Percentiles rank a stretch among this genome's conserved stretches.
phyloP scores from a whole-genome alignment of 2,888 invertebrate species.

The Atethmia centrago region DNA sequence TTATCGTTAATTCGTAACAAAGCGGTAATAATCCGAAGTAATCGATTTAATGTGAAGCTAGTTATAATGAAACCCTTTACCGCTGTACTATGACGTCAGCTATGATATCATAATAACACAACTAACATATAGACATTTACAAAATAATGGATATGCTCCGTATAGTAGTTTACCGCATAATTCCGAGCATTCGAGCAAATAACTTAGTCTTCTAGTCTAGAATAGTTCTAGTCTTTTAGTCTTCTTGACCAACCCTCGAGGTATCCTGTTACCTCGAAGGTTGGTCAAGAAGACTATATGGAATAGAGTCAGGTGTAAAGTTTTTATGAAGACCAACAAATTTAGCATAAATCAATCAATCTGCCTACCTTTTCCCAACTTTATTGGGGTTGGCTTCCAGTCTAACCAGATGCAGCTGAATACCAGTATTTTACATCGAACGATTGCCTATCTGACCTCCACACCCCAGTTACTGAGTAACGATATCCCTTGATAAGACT shows the following conservation, averaged over 20 bases:
- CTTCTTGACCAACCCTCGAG: too few species aligned
- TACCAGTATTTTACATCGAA: too few species aligned
- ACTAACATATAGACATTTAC: neutral
- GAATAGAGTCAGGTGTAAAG: neutral
- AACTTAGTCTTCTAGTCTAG: too few species aligned
- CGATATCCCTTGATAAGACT: too few species aligned
- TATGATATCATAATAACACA: conserved; percentile 45
- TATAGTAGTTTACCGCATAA: neutral
- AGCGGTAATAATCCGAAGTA: conserved; percentile 20
- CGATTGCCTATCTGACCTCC: too few species aligned
- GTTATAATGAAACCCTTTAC: conserved; percentile 27
- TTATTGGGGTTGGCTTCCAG: too few species aligned
- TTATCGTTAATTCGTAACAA: conserved; percentile 25
- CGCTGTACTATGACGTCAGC: conserved; percentile 19
- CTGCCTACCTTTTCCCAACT: too few species aligned
- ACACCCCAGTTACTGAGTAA: too few species aligned
- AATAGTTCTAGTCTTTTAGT: too few species aligned
- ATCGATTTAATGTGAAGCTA: conserved; percentile 32
- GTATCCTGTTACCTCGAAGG: neutral
- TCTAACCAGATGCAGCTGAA: too few species aligned
- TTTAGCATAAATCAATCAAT: neutral
- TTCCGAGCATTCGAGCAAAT: conserved; percentile 1
- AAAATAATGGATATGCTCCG: neutral
- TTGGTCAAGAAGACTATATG: neutral
- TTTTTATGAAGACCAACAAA: neutral